Conservation (phyloP, 2,113 vertebrate genomes). For the Aspiorhynchus laticeps region DNA sequence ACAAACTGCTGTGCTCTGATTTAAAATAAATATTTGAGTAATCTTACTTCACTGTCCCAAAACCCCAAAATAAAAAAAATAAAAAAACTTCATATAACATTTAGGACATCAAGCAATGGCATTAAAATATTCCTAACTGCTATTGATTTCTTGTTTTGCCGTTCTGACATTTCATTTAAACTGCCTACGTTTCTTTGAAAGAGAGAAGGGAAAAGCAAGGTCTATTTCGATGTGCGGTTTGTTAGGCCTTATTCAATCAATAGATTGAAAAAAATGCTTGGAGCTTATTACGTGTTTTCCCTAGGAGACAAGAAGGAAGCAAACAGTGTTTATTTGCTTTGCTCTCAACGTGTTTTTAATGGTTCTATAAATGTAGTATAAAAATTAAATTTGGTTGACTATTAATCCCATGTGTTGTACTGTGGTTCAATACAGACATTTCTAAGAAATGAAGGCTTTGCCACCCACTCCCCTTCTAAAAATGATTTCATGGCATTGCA, state of each 20-base stretch:
- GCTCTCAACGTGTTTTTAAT: neutral
- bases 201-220: neutral
- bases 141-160: conserved; percentile 55
- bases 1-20: conserved; percentile 10
- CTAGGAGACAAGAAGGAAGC: conserved; percentile 34
- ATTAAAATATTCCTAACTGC: conserved; percentile 56
- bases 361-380: conserved; percentile 17
- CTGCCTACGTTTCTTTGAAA: conserved; percentile 51
- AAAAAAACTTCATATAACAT: neutral
- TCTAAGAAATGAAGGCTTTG: neutral
- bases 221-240: conserved; percentile 41
- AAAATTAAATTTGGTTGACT: neutral
- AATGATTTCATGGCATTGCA: neutral
- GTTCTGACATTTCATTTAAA: conserved; percentile 37
- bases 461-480: neutral
- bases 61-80: conserved; percentile 27
- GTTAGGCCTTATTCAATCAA: conserved; percentile 44
- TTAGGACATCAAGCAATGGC: conserved; percentile 25
- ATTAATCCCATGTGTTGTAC: neutral
- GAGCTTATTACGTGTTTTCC: conserved; percentile 42
- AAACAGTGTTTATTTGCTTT: conserved; percentile 36
- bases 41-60: neutral
- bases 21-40: neutral
- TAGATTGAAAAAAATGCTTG: conserved; percentile 50
- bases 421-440: neutral